phyloP scores from a whole-genome alignment of 35 echinoderm and acorn worm species.

The Lytechinus pictus region DNA sequence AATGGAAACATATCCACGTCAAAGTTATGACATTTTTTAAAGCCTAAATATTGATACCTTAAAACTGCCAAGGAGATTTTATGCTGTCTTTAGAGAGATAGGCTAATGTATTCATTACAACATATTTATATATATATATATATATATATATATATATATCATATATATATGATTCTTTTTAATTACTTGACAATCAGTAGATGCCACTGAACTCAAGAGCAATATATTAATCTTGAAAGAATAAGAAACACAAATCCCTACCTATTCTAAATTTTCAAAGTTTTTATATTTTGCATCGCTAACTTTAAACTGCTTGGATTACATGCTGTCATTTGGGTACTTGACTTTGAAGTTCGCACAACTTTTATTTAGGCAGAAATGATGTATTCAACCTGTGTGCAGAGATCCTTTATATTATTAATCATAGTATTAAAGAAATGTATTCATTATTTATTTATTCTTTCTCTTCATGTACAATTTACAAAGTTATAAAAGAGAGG shows the following conservation, averaged over 20 bases:
- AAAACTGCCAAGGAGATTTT: background rate
- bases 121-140: no score
- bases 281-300: background rate
- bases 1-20: background rate
- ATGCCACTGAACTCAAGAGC: background rate
- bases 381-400: background rate
- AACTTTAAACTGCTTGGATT: background rate
- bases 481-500: no score
- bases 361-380: background rate
- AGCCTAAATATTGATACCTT: background rate
- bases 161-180: background rate
- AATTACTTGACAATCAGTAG: background rate
- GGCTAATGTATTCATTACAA: background rate
- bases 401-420: no score
- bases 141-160: no score
- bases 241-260: background rate
- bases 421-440: no score
- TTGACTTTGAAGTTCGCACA: background rate
- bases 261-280: background rate
- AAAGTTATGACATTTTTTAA: background rate
- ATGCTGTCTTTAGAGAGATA: background rate
- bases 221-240: background rate
- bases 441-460: no score
- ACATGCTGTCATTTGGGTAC: background rate
- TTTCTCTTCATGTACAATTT: no score